phyloP scores from a whole-genome alignment of 1,140 invertebrate genomes.

The honey bee (Apis mellifera) region DNA sequence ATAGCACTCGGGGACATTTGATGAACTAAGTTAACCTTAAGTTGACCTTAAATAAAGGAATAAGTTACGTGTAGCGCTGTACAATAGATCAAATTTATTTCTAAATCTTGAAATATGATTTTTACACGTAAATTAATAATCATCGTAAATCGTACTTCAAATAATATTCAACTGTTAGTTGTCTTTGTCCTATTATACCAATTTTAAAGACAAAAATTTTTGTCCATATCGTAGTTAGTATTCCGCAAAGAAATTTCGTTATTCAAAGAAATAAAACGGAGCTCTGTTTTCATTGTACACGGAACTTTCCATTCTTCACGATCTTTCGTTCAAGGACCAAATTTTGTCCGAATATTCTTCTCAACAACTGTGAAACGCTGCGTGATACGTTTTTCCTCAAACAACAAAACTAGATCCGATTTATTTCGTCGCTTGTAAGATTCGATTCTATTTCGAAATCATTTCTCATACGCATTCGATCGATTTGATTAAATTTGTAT shows the following conservation, averaged over 20 bases:
- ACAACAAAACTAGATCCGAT: neutral
- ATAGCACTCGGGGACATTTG: neutral
- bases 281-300: neutral
- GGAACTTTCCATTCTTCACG: constrained; percentile 5
- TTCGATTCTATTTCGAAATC: neutral
- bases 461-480: neutral
- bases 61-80: too few relatives aligned
- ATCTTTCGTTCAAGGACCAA: neutral
- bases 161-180: neutral
- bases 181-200: neutral
- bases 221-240: neutral
- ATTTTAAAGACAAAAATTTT: neutral
- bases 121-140: neutral
- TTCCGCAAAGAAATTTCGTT: neutral
- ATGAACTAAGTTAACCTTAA: neutral
- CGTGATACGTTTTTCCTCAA: neutral
- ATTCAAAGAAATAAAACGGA: neutral
- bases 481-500: too few relatives aligned
- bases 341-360: neutral
- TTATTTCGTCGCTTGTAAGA: neutral
- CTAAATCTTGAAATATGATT: too few relatives aligned
- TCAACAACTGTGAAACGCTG: neutral
- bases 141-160: neutral
- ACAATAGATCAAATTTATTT: too few relatives aligned
- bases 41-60: too few relatives aligned